Conservation (phyloP, 1,140 invertebrate genomes). For the Drosophila prosaltans region DNA sequence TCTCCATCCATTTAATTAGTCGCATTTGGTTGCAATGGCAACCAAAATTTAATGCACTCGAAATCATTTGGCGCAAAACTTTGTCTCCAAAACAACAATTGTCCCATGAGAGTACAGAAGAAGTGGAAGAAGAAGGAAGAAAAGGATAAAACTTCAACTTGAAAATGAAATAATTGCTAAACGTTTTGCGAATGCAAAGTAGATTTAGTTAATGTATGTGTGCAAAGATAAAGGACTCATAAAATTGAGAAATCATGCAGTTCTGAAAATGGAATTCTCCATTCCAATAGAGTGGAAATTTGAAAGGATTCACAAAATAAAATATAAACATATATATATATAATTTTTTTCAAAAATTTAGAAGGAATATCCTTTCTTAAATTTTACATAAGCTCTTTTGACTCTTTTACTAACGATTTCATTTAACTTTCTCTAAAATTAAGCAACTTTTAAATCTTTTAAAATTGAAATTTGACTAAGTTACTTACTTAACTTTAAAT, state of each 20-base stretch:
- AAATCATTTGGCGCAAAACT: conserved; percentile 69
- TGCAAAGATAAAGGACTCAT: conserved; percentile 17
- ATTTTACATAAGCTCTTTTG: no score
- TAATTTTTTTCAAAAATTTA: no score
- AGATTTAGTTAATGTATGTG: conserved; percentile 44
- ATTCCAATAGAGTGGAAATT: no score
- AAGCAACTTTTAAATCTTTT: no score
- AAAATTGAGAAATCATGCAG: neutral
- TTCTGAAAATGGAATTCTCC: neutral
- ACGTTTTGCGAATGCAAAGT: conserved; percentile 69
- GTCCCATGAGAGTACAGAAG: neutral
- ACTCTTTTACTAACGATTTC: no score
- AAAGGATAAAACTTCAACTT: conserved; percentile 32
- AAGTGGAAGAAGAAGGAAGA: neutral
- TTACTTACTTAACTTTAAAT: no score
- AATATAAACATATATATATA: no score
- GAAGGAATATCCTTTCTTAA: no score
- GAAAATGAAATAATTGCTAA: conserved; percentile 76
- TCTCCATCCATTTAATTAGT: conserved; percentile 75
- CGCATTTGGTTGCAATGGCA: conserved; percentile 72
- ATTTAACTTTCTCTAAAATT: no score
- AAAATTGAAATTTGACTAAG: no score
- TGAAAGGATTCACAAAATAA: no score
- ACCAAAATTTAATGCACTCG: conserved; percentile 76
- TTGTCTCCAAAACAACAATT: conserved; percentile 35